Conservation (phyloP, 2,113 vertebrate genomes). For the Neopipo cinnamomea region DNA sequence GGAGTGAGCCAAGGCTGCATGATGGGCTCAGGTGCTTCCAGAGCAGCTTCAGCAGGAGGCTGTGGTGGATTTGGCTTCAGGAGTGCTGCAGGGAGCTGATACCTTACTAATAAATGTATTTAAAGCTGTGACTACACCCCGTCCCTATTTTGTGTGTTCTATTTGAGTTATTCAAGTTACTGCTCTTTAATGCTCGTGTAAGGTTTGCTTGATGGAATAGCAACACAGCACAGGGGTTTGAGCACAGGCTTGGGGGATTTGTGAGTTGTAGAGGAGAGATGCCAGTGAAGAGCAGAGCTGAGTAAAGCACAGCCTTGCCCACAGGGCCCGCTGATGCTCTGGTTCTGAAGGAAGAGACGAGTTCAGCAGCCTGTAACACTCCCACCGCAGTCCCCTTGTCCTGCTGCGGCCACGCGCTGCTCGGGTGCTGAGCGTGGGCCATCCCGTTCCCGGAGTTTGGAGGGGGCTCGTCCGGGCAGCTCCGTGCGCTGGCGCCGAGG, state of each 20-base stretch:
- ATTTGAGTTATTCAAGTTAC: neutral
- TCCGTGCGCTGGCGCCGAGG: too few species aligned
- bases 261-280: neutral
- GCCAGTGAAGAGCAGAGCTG: neutral
- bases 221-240: neutral
- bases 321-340: too few species aligned
- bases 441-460: neutral
- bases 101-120: constrained; percentile 18
- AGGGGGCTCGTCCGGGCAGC: too few species aligned
- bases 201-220: neutral
- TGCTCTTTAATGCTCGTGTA: neutral
- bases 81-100: neutral
- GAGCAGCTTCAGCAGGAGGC: neutral
- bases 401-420: neutral
- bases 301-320: neutral
- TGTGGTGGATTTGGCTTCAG: neutral
- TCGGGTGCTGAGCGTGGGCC: too few species aligned
- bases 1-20: neutral
- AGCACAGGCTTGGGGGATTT: neutral
- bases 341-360: neutral
- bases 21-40: neutral
- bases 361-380: neutral
- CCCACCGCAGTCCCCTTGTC: neutral
- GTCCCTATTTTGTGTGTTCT: neutral
- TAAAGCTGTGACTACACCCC: neutral